A percentile compares a stretch with the other conserved stretches of the same genome.
Evolutionary conservation across 2,888 invertebrate species (phyloP).

Genomic region (Uropetala carovei): DNA sequence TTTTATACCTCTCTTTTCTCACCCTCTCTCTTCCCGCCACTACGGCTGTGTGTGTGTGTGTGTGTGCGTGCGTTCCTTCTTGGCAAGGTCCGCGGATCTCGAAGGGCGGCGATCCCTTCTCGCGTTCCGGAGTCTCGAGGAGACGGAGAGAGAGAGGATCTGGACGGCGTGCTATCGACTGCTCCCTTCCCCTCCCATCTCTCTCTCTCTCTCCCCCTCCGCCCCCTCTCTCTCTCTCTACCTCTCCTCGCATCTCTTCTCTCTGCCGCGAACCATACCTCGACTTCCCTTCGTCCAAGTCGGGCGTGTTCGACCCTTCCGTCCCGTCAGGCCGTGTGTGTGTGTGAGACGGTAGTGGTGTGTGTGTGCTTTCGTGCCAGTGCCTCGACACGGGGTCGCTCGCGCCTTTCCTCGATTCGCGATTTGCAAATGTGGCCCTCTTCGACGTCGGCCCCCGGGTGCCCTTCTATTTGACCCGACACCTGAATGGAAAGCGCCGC

Average conservation of each 20-base stretch:
- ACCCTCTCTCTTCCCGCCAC: not conserved
- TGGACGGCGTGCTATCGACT: not conserved
- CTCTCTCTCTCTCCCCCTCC: not conserved
- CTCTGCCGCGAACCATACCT: too few relatives aligned
- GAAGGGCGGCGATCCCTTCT: not conserved
- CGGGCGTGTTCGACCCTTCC: not conserved
- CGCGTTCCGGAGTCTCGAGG: not conserved
- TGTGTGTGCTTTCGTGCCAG: too few relatives aligned
- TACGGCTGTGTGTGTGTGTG: not conserved
- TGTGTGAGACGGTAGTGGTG: not conserved
- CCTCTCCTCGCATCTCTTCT: not conserved
- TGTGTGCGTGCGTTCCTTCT: not conserved
- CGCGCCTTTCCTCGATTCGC: too few relatives aligned
- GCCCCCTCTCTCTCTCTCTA: not conserved
- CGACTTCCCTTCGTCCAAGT: not conserved
- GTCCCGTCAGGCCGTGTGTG: not conserved
- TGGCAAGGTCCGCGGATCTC: not conserved
- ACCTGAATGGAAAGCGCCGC: slow-evolving; percentile 6
- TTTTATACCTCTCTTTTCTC: not conserved
- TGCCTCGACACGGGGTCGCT: too few relatives aligned
- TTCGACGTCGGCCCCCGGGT: too few relatives aligned
- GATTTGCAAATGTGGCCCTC: too few relatives aligned
- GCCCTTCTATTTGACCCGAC: not conserved
- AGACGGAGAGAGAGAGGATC: too few relatives aligned
- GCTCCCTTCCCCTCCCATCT: not conserved